Evolutionary conservation across 2,888 invertebrate species (phyloP).

Genomic region (Keiferia lycopersicella): DNA sequence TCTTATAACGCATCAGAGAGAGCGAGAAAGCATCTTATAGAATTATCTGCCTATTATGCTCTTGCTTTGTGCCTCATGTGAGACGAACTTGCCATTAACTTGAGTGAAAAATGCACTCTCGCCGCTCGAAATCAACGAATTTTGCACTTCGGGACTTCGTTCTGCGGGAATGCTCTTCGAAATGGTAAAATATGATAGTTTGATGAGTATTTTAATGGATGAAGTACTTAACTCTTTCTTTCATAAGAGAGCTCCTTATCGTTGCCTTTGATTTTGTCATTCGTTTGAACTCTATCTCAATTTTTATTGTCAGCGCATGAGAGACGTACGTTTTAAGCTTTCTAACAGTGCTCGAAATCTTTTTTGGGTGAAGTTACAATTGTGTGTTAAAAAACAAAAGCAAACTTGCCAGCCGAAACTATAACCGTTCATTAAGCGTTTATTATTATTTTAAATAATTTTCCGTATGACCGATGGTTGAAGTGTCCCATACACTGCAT

Average conservation of each 20-base stretch:
- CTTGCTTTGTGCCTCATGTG: slow-evolving; percentile 72
- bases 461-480: no score
- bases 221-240: slow-evolving; percentile 32
- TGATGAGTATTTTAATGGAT: slow-evolving; percentile 27
- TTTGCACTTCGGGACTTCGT: slow-evolving; percentile 38
- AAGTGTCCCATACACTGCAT: no score
- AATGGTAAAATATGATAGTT: slow-evolving; percentile 3
- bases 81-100: slow-evolving; percentile 52
- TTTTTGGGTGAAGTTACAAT: background rate
- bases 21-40: slow-evolving; percentile 52
- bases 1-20: slow-evolving; percentile 39
- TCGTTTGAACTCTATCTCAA: slow-evolving; percentile 1
- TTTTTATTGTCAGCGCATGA: background rate
- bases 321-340: background rate
- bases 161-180: slow-evolving; percentile 1
- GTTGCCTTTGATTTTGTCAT: slow-evolving; percentile 10
- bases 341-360: background rate
- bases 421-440: no score
- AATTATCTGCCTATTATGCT: slow-evolving; percentile 77
- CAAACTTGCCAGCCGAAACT: background rate
- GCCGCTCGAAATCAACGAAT: slow-evolving; percentile 38
- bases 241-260: slow-evolving; percentile 14
- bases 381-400: background rate
- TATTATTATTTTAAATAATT: no score
- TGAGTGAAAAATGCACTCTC: slow-evolving; percentile 49